Conservation (phyloP, 64 coral and sea anemone genomes). For the Acropora yongei region DNA sequence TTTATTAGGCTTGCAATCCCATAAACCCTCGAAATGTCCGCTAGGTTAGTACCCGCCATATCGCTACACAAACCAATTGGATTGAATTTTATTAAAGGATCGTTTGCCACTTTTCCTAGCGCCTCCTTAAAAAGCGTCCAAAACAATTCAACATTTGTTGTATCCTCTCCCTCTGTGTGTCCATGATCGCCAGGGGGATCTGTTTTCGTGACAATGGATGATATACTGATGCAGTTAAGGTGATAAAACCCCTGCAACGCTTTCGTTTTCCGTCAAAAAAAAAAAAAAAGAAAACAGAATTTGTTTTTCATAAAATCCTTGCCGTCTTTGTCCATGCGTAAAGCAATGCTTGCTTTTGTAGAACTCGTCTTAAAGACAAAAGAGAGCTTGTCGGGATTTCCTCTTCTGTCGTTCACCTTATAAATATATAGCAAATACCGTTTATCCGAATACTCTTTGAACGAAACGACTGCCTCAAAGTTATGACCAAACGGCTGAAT, state of each 20-base stretch:
- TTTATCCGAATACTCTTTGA: conserved; percentile 42
- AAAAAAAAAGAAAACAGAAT: too few relatives aligned
- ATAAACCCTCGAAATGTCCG: neutral
- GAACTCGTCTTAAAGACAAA: conserved; percentile 57
- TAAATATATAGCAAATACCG: conserved; percentile 36
- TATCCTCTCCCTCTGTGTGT: neutral
- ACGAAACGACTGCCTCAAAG: too few relatives aligned
- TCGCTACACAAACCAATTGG: too few relatives aligned
- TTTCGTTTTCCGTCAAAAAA: conserved; percentile 42
- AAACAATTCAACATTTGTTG: neutral
- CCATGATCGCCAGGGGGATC: conserved; percentile 31
- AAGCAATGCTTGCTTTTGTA: neutral
- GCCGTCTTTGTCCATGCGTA: conserved; percentile 15
- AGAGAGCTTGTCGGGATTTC: conserved; percentile 44
- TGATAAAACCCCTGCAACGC: conserved; percentile 17
- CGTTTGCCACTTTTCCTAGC: neutral
- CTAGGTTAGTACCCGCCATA: conserved; percentile 49
- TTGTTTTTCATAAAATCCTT: neutral
- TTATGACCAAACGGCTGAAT: too few relatives aligned
- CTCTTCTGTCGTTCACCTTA: conserved; percentile 35
- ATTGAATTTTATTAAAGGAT: too few relatives aligned
- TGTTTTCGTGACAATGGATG: conserved; percentile 25
- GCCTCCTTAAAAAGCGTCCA: conserved; percentile 27
- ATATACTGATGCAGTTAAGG: conserved; percentile 33
- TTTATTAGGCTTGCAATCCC: neutral